Percentiles rank a stretch among this genome's conserved stretches.
phyloP scores from a whole-genome alignment of 1,140 invertebrate genomes.

The Scaptomyza graminum region DNA sequence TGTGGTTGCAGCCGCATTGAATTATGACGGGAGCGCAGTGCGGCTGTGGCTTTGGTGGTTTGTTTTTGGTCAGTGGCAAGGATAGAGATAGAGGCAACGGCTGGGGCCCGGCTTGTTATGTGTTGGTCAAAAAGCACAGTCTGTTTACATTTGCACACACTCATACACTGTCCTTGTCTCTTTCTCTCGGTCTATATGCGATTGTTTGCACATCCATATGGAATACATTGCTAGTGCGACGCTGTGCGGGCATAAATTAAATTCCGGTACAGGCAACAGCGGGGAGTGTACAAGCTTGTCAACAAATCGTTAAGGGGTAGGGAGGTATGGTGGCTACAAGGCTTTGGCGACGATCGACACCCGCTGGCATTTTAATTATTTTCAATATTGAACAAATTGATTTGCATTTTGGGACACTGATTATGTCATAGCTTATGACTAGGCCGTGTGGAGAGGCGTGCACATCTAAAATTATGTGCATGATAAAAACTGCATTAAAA shows the following conservation, averaged over 20 bases:
- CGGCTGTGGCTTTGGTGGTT: constrained; percentile 34
- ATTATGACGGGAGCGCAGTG: constrained; percentile 67
- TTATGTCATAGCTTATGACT: constrained; percentile 65
- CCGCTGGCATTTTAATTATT: constrained; percentile 79
- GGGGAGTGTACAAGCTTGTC: constrained; percentile 44
- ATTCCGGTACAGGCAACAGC: constrained; percentile 51
- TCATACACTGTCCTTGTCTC: constrained; percentile 2
- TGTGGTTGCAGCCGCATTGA: constrained; percentile 60
- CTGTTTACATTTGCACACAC: constrained; percentile 52
- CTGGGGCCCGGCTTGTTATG: constrained; percentile 15
- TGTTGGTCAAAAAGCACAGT: constrained; percentile 67
- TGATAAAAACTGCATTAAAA: constrained; percentile 75
- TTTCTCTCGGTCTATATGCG: constrained; percentile 23
- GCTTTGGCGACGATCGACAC: constrained; percentile 19
- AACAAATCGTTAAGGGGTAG: constrained; percentile 42
- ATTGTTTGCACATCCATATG: constrained; percentile 65
- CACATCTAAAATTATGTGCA: constrained; percentile 58
- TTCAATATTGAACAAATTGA: constrained; percentile 83
- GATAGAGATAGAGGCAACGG: neutral
- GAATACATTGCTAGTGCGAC: constrained; percentile 54
- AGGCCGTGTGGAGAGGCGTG: neutral
- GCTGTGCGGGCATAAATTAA: constrained; percentile 67
- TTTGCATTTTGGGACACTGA: constrained; percentile 77
- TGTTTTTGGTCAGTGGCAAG: constrained; percentile 31
- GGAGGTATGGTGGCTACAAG: neutral